These are phyloP conservation scores for Drosophila tropicalis DNA, from an alignment of 1,140 invertebrate genomes.

Conservation along the genomic window DNA sequence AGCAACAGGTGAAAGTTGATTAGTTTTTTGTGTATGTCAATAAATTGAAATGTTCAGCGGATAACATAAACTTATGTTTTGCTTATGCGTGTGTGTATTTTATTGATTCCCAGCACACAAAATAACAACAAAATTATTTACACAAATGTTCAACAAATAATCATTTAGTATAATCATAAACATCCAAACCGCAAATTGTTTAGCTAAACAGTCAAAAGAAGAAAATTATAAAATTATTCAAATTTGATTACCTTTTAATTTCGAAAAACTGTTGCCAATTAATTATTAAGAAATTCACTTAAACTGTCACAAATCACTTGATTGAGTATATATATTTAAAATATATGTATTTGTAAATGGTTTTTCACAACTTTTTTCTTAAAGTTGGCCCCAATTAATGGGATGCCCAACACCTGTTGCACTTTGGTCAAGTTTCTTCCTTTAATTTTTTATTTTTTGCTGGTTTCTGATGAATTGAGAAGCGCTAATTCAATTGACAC, in stretches of 20 bases:
- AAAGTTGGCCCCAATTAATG: background rate
- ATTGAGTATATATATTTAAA: background rate
- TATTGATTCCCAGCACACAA: conserved; percentile 6
- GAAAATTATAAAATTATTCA: conserved; percentile 1
- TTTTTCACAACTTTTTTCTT: conserved; percentile 1
- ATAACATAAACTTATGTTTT: conserved; percentile 32
- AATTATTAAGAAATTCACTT: conserved; percentile 4
- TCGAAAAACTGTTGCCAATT: conserved; percentile 1
- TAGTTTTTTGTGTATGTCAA: background rate
- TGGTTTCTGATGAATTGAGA: conserved; percentile 30
- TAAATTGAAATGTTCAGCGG: conserved; percentile 1
- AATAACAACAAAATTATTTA: conserved; percentile 30
- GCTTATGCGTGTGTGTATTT: conserved; percentile 7
- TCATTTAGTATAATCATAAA: conserved; percentile 21
- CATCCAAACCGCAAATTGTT: conserved; percentile 17
- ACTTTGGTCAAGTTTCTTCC: conserved; percentile 34
- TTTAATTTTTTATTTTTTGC: conserved; percentile 18
- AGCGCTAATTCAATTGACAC: conserved; percentile 79
- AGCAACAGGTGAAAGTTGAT: conserved; percentile 12
- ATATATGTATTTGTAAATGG: background rate
- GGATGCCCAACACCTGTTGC: conserved; percentile 51
- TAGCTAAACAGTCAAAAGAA: conserved; percentile 5
- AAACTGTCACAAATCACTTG: conserved; percentile 7
- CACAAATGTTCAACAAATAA: conserved; percentile 26
- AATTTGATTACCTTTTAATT: conserved; percentile 37